Conservation (phyloP, 2,113 vertebrate genomes). For the Pavo muticus region DNA sequence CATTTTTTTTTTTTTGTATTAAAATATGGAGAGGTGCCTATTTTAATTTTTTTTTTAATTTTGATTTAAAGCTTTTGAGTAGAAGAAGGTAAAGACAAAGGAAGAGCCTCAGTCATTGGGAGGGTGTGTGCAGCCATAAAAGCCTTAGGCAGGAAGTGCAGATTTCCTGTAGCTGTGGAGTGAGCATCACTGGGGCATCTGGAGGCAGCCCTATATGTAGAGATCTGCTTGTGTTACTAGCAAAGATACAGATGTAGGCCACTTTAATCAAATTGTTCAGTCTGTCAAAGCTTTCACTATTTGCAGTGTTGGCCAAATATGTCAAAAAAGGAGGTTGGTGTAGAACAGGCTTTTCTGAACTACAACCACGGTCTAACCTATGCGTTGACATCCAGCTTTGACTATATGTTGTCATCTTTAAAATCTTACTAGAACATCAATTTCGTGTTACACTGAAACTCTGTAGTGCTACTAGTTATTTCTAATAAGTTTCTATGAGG, state of each 20-base stretch:
- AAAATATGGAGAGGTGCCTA: not conserved
- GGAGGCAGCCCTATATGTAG: not conserved
- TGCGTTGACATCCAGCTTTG: not conserved
- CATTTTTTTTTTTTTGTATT: not conserved
- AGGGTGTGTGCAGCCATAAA: not conserved
- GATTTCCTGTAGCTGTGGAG: not conserved
- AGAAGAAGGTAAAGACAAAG: not conserved
- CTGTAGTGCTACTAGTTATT: not conserved
- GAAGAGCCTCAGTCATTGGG: not conserved
- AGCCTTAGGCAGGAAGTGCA: slow-evolving; percentile 7
- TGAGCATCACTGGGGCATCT: fast-evolving
- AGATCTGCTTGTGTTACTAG: fast-evolving
- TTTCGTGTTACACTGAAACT: not conserved
- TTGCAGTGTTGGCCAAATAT: not conserved
- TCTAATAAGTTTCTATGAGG: not conserved
- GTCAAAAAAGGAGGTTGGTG: not conserved
- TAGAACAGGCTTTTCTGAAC: not conserved
- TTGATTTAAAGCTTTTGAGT: not conserved
- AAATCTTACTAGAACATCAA: not conserved
- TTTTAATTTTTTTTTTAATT: not conserved
- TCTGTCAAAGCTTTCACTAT: not conserved
- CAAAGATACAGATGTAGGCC: not conserved
- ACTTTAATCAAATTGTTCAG: not conserved
- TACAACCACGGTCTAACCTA: not conserved
- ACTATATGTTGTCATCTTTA: not conserved